Evolutionary conservation across 2,113 vertebrate species (phyloP), one percentile per base, ranked within the genome.

Genomic region (Ochotona princeps): DNA sequence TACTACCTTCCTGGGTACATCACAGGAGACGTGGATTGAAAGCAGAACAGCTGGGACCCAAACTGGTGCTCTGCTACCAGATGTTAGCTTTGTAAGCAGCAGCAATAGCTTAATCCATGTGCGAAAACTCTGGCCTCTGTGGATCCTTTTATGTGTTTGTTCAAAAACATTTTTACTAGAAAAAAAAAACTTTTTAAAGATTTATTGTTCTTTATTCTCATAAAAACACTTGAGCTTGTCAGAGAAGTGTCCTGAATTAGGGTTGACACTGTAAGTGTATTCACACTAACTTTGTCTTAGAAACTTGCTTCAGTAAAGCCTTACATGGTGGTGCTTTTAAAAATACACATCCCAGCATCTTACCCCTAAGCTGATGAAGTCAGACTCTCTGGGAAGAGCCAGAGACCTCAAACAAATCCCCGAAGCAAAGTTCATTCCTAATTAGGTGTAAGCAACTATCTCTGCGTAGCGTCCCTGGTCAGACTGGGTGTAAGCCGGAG

Each of bases 351-450:
- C 47, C 47, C 26, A 72, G 81, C 54, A n/a, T 72, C 89, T 82
- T 30, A 83, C 12, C 54, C 32, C 23, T 66, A 63, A 32, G 5
- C n/a, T 14, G 51, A 70, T 17, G 17, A 47, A 49, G 14, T 60
- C 32, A 65, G 65, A 70, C n/a, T 44, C 25, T 69, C 83, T 1
- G 47, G 67, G 6, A 60, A 1, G 1, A 79, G 23, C 84, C 15
- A 73, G 44, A 63, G n/a, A 44, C 60, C 69, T 84, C 74, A 85
- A 87, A 69, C 25, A 15, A 90, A 83, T 80, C 81, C 67, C 63
- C 63, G 32, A 70, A 35, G n/a, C 17, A 38, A 30, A 20, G 15
- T 67, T 76, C 51, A 47, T 65, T 61, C n/a, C 26, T 15, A n/a
- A 69, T 2, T 17, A 75, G 85, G 18, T 60, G 2, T 78, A 44